Evolutionary conservation across 2,797 vertebrate species (phyloP), one percentile per base, ranked within the genome.

Genomic region (Salarias fasciatus): DNA sequence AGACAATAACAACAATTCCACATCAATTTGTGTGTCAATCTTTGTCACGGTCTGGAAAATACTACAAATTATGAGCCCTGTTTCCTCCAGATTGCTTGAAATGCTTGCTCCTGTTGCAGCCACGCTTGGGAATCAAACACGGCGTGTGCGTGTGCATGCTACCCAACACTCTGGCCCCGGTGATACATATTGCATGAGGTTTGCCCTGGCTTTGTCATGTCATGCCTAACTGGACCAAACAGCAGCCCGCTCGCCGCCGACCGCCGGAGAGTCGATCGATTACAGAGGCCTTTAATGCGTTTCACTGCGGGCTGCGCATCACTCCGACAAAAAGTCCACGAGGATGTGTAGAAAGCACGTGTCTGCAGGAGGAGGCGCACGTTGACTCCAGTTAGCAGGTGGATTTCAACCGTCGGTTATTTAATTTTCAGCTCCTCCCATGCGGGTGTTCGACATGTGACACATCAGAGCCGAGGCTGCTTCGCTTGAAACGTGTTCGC

Each of bases 341-440:
- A 50, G 53, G 54, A 42, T 55, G 61, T 64, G 64, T 72, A 57
- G 67, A 69, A 83, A 69, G 30, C 62, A 57, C 72, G 63, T 48
- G 58, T 73, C 69, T 70, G 63, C 69, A 53, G 58, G 66, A 72
- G 61, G 71, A 75, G 48, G 71, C 57, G 59, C 57, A 44, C 18
- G 54, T 71, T 60, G 35, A 35, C 33, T 69, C 4, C 42, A 73
- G 72, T 84, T 67, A 75, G 60, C 41, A 63, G 41, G 36, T 57
- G 42, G 18, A 8, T 60, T 61, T 61, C 18, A 11, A 54, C 55
- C 42, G 53, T 59, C 50, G 47, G 58, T 80, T 61, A 63, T 77
- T 75, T 67, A 47, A 61, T 69, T 67, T 82, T 69, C 50, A 0
- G 64, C 68, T 75, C 86, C 68, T 70, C 63, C 71, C 50, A 80